These are phyloP conservation scores for Masnerella sp. DNA, from an alignment of 2,888 invertebrate species.

Conservation along the genomic window DNA sequence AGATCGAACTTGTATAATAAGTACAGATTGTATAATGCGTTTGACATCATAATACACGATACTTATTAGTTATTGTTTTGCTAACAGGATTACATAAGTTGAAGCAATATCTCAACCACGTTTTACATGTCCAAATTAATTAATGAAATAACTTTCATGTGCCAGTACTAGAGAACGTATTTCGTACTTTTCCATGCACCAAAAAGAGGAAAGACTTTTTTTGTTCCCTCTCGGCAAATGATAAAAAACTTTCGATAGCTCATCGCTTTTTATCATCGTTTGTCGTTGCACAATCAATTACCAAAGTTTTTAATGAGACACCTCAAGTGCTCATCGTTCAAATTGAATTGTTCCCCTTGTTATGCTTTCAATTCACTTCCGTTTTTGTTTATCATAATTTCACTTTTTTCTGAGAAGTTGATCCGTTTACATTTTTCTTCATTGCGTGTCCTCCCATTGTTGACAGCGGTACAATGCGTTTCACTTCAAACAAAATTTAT, in stretches of 20 bases:
- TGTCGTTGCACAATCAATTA: conserved; percentile 30
- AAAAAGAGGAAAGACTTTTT: too few relatives aligned
- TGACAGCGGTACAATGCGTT: conserved; percentile 11
- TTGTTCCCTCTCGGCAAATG: too few relatives aligned
- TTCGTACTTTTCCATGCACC: too few relatives aligned
- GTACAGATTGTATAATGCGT: conserved; percentile 14
- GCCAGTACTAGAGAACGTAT: too few relatives aligned
- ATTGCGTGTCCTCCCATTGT: conserved; percentile 10
- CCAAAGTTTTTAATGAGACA: conserved; percentile 28
- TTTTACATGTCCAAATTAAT: conserved; percentile 21
- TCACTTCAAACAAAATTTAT: conserved; percentile 24
- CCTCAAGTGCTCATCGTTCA: conserved; percentile 6
- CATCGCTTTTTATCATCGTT: conserved; percentile 2
- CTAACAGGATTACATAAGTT: conserved; percentile 20
- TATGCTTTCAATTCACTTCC: conserved; percentile 27
- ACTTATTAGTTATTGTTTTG: conserved; percentile 29
- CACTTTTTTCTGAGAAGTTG: conserved; percentile 18
- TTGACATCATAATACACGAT: conserved; percentile 25
- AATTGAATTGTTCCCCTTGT: conserved; percentile 19
- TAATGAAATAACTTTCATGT: conserved; percentile 18
- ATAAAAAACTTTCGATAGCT: conserved; percentile 5
- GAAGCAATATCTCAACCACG: background rate
- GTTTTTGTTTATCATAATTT: conserved; percentile 23
- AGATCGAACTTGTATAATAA: conserved; percentile 18
- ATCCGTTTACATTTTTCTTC: background rate